Conservation (phyloP, 2,113 vertebrate genomes). For the Phrynosoma platyrhinos region DNA sequence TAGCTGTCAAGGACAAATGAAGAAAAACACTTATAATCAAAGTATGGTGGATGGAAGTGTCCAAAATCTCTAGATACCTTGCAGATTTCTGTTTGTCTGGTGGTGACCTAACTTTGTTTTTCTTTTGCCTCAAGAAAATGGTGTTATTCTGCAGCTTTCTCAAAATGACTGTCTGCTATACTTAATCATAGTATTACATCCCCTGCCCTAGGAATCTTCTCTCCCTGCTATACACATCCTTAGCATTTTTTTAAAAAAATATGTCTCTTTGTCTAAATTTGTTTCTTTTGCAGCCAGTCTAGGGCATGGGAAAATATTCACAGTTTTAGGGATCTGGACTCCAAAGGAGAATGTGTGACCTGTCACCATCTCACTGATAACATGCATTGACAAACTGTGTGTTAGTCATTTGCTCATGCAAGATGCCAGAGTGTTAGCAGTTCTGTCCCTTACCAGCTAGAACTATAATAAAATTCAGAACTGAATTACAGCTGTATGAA, state of each 20-base stretch:
- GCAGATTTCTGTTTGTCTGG: not conserved
- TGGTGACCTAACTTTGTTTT: not conserved
- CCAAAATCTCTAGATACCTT: not conserved
- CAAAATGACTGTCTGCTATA: not conserved
- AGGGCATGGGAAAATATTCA: constrained; percentile 63
- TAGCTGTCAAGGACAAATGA: no score
- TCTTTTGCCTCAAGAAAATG: no score
- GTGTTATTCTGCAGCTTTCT: not conserved
- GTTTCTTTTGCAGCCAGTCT: constrained; percentile 68
- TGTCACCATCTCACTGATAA: constrained; percentile 73
- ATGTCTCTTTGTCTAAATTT: constrained; percentile 56
- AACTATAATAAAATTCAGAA: constrained; percentile 57
- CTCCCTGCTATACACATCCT: not conserved
- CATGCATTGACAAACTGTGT: constrained; percentile 68
- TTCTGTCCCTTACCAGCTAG: constrained; percentile 60
- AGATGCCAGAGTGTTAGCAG: constrained; percentile 56
- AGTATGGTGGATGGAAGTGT: not conserved
- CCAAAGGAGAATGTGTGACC: constrained; percentile 71
- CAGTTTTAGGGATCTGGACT: constrained; percentile 69
- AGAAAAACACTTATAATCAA: no score
- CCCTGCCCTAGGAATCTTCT: not conserved
- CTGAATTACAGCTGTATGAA: constrained; percentile 66
- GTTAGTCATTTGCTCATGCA: constrained; percentile 64
- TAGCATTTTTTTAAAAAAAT: constrained; percentile 57
- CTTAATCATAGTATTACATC: no score